These are phyloP conservation scores for Argentina silus DNA, from an alignment of 2,797 vertebrate species.

Conservation along the genomic window DNA sequence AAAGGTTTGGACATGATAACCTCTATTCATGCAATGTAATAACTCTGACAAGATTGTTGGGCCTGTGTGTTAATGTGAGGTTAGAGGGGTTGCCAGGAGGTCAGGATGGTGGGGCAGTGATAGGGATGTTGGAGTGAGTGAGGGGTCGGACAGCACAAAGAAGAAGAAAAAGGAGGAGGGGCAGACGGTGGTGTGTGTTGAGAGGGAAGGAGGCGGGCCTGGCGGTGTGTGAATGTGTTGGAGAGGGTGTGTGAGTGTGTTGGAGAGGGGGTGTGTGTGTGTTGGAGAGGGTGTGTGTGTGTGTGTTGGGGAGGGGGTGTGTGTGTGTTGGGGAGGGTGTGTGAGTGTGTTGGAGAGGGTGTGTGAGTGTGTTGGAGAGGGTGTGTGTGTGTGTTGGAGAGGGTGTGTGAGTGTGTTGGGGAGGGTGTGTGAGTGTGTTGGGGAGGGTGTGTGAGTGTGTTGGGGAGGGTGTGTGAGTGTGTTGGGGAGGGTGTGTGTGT, in stretches of 20 bases:
- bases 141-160: no score
- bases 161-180: no score
- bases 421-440: conserved; percentile 4
- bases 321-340: no score
- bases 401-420: not conserved
- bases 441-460: conserved; percentile 10
- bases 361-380: no score
- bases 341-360: not conserved
- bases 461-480: conserved; percentile 28
- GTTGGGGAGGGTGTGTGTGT: conserved; percentile 10
- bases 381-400: no score
- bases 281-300: conserved; percentile 9
- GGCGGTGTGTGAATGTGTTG: not conserved
- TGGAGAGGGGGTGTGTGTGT: not conserved
- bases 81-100: no score
- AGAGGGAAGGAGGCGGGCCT: not conserved
- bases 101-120: no score
- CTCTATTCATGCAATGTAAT: conserved; percentile 11
- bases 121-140: no score
- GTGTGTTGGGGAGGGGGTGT: not conserved
- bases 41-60: conserved; percentile 20
- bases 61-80: not conserved
- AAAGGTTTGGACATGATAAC: conserved; percentile 86
- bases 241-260: not conserved
- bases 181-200: not conserved